Conservation (phyloP, 2,113 vertebrate genomes). For the Puntigrus tetrazona region DNA sequence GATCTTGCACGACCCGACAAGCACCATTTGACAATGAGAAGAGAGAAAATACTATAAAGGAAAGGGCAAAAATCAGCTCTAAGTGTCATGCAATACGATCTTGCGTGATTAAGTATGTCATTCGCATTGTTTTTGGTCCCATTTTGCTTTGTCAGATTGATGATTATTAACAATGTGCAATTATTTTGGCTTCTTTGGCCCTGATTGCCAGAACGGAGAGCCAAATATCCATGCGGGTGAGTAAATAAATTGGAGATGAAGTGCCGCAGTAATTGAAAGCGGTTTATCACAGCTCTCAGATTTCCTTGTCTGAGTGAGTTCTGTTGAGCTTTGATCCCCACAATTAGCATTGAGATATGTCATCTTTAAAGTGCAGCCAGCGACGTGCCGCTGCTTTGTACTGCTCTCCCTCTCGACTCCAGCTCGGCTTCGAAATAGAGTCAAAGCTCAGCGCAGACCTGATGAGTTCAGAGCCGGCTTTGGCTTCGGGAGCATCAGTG, state of each 20-base stretch:
- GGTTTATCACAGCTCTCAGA: conserved; percentile 40
- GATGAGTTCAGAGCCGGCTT: not conserved
- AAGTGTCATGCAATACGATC: not conserved
- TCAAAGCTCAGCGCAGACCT: not conserved
- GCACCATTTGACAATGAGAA: not conserved
- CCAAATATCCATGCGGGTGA: not conserved
- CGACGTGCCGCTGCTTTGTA: not conserved
- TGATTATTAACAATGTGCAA: conserved; percentile 39
- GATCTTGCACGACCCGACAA: not conserved
- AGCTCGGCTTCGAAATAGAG: not conserved
- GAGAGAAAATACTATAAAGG: not conserved
- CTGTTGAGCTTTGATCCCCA: conserved; percentile 39
- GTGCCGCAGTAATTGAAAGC: conserved; percentile 26
- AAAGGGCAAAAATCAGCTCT: conserved; percentile 28
- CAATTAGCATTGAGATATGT: conserved; percentile 16
- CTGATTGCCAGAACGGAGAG: conserved; percentile 18
- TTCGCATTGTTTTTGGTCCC: conserved; percentile 14
- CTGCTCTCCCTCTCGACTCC: not conserved
- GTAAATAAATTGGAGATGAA: conserved; percentile 23
- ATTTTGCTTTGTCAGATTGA: not conserved
- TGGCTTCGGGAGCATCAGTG: not conserved
- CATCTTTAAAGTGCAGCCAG: not conserved
- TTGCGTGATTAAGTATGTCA: conserved; percentile 13
- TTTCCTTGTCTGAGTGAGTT: conserved; percentile 30
- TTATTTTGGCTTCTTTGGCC: conserved; percentile 29